Conservation (phyloP, 1,140 invertebrate species). For the Drosophila pectinifera region DNA sequence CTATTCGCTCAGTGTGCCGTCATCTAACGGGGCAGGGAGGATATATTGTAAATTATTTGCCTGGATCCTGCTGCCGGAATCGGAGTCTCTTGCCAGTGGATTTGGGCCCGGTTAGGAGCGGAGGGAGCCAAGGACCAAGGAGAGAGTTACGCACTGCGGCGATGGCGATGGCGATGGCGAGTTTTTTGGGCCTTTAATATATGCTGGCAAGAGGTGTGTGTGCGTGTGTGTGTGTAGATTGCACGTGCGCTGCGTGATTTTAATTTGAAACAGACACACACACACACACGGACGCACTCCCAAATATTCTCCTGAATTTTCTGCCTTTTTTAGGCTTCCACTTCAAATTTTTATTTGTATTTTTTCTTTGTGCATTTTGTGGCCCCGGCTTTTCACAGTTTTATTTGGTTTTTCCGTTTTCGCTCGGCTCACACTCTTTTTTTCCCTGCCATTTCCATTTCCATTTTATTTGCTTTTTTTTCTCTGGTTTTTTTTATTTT, state of each 20-base stretch:
- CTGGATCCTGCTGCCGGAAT: conserved; percentile 22
- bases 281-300: conserved; percentile 17
- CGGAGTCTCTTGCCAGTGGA: conserved; percentile 37
- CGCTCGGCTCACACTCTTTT: conserved; percentile 11
- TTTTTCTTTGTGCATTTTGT: conserved; percentile 35
- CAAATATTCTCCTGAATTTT: conserved; percentile 22
- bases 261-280: conserved; percentile 75
- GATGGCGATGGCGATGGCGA: conserved; percentile 59
- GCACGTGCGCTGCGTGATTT: conserved; percentile 79
- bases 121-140: too few species aligned
- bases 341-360: conserved; percentile 10
- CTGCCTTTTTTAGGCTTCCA: conserved; percentile 16
- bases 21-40: conserved; percentile 18
- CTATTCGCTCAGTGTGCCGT: conserved; percentile 13
- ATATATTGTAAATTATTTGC: conserved; percentile 48
- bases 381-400: conserved; percentile 60
- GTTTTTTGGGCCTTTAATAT: conserved; percentile 68
- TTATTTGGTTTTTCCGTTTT: conserved; percentile 57
- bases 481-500: conserved; percentile 29
- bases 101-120: conserved; percentile 4
- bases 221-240: conserved; percentile 40
- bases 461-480: conserved; percentile 57
- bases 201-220: conserved; percentile 59
- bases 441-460: conserved; percentile 14
- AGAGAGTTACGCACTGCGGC: conserved; percentile 79